phyloP scores from a whole-genome alignment of 1,140 invertebrate species.

The Pemphigus obesinymphae region DNA sequence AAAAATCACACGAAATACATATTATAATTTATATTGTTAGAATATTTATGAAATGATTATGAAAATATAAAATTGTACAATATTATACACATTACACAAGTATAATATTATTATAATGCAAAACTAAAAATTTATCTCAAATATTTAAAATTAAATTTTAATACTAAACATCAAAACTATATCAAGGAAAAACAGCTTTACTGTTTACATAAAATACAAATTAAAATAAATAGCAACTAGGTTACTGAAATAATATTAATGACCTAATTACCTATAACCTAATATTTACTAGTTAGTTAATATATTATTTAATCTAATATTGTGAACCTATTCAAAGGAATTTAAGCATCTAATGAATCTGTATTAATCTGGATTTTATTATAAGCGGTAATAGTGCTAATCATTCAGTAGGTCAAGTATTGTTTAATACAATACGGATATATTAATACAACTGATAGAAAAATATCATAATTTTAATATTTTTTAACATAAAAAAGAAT shows the following conservation, averaged over 20 bases:
- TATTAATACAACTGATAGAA: background rate
- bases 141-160: constrained; percentile 22
- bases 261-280: constrained; percentile 15
- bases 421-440: background rate
- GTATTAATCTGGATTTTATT: background rate
- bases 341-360: background rate
- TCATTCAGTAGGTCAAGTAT: background rate
- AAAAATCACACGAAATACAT: constrained; percentile 1
- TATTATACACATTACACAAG: background rate
- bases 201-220: background rate
- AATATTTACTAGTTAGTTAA: too few species aligned
- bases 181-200: background rate
- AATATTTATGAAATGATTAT: background rate
- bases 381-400: background rate
- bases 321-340: background rate
- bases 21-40: background rate
- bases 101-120: background rate
- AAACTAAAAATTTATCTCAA: background rate
- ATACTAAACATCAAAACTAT: constrained; percentile 3
- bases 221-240: constrained; percentile 5
- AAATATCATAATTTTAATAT: background rate
- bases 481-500: background rate
- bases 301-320: background rate
- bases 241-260: background rate
- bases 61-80: constrained; percentile 17